Conservation (phyloP, 2,113 vertebrate species). For the Paramisgurnus dabryanus region DNA sequence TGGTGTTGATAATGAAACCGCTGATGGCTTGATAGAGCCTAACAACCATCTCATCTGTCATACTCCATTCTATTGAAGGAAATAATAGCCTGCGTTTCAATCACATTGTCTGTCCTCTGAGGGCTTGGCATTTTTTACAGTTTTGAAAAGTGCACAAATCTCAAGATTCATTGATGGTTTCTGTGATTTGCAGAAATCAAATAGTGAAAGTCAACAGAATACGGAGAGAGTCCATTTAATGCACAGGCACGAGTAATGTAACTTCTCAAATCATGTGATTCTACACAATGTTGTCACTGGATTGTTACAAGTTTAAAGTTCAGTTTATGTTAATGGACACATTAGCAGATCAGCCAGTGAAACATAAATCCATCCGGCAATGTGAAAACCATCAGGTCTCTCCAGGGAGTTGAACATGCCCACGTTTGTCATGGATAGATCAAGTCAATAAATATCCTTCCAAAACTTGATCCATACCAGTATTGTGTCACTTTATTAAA, state of each 20-base stretch:
- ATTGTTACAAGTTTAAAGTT: neutral
- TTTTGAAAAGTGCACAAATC: too few species aligned
- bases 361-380: neutral
- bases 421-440: neutral
- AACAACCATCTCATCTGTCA: neutral
- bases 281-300: neutral
- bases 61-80: neutral
- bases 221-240: neutral
- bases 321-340: neutral
- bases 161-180: too few species aligned
- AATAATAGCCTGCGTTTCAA: neutral
- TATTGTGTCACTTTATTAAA: too few species aligned
- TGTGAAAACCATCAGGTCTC: neutral
- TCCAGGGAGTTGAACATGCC: neutral
- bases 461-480: neutral
- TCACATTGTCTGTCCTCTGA: too few species aligned
- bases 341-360: slow-evolving; percentile 11
- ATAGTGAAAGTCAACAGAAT: too few species aligned
- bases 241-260: neutral
- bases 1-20: neutral
- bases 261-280: neutral
- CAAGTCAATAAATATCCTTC: neutral
- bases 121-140: too few species aligned
- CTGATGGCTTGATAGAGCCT: neutral
- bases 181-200: too few species aligned